Conservation (phyloP, 2,113 vertebrate genomes). For the Potamarius usumacintae region DNA sequence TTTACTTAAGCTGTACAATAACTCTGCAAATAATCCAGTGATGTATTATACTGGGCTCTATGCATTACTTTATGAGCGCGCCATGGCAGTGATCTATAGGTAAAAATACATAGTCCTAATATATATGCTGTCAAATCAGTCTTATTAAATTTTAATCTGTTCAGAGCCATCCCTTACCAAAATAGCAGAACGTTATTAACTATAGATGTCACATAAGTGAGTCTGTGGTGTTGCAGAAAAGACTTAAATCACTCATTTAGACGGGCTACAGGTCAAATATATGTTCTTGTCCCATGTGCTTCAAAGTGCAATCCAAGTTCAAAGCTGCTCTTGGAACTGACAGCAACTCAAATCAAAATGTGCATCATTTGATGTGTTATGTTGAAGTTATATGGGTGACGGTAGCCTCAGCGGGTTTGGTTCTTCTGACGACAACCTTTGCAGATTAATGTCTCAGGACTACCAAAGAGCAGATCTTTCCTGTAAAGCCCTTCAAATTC, state of each 20-base stretch:
- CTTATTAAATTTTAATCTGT: constrained; percentile 52
- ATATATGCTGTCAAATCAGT: constrained; percentile 44
- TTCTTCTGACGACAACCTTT: not conserved
- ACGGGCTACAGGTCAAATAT: constrained; percentile 39
- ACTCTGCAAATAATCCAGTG: constrained; percentile 48
- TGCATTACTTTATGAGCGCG: constrained; percentile 43
- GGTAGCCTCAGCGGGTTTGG: not conserved
- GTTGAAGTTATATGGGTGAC: not conserved
- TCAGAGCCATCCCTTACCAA: constrained; percentile 28
- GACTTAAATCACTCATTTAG: constrained; percentile 46
- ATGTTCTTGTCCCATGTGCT: not conserved
- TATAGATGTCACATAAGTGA: constrained; percentile 38
- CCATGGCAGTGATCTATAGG: constrained; percentile 43
- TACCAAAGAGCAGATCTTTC: too few species aligned
- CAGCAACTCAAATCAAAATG: not conserved
- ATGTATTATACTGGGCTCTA: constrained; percentile 39
- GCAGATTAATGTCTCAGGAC: too few species aligned
- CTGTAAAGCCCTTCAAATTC: too few species aligned
- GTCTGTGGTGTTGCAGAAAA: constrained; percentile 34
- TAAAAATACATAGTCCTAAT: constrained; percentile 54
- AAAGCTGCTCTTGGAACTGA: not conserved
- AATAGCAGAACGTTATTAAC: constrained; percentile 47
- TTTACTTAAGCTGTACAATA: constrained; percentile 54
- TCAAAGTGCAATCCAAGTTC: constrained; percentile 6
- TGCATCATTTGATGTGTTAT: too few species aligned